phyloP scores from a whole-genome alignment of 2,888 invertebrate species.

The Drosophila sordidula region DNA sequence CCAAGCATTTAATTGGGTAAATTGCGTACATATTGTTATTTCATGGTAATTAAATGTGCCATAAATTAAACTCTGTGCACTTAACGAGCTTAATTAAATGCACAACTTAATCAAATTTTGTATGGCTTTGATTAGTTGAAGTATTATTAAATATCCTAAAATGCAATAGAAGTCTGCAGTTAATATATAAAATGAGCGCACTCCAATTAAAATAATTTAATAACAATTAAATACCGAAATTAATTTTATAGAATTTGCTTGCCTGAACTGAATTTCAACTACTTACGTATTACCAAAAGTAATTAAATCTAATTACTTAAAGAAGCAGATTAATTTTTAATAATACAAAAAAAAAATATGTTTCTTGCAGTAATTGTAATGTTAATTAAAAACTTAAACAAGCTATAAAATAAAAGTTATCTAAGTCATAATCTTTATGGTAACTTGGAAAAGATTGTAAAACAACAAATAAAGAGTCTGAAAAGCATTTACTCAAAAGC shows the following conservation, averaged over 20 bases:
- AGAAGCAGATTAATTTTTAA: too few species aligned
- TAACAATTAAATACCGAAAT: too few species aligned
- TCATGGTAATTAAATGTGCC: neutral
- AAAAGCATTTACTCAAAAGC: neutral
- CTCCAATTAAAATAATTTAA: too few species aligned
- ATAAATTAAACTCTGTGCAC: neutral
- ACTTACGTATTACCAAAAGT: too few species aligned
- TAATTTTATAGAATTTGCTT: too few species aligned
- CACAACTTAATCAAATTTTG: neutral
- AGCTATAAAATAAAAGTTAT: neutral
- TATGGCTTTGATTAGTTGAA: neutral
- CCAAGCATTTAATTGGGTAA: slow-evolving; percentile 29
- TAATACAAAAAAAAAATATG: too few species aligned
- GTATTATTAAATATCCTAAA: neutral
- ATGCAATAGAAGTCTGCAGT: neutral
- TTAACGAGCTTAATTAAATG: slow-evolving; percentile 13
- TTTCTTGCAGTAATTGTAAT: neutral
- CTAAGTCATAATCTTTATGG: neutral
- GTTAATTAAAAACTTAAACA: slow-evolving; percentile 7
- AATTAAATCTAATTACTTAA: too few species aligned
- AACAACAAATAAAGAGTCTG: too few species aligned
- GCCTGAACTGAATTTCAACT: too few species aligned
- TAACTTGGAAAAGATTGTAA: neutral
- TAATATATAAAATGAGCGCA: neutral
- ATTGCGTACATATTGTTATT: slow-evolving; percentile 2